These are phyloP conservation scores for Pristiophorus japonicus DNA, from an alignment of 2,113 vertebrate genomes.

Conservation along the genomic window DNA sequence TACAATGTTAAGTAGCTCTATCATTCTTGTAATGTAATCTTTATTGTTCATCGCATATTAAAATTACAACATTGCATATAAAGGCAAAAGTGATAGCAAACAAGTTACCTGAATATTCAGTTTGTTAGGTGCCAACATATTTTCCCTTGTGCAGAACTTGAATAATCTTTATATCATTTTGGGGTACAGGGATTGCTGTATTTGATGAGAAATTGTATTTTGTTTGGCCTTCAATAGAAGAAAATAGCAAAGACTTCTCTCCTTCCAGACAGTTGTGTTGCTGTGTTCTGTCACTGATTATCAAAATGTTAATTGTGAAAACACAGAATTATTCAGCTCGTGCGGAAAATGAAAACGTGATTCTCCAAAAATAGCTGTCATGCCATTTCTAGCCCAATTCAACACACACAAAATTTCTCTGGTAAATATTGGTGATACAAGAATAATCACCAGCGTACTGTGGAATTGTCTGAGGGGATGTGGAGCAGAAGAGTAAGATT, in stretches of 20 bases:
- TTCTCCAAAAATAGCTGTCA: background rate
- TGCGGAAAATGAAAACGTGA: too few relatives aligned
- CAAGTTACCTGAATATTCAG: background rate
- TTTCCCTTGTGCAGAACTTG: background rate
- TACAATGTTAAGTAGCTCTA: background rate
- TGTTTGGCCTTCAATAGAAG: background rate
- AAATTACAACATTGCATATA: background rate
- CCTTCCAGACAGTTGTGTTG: background rate
- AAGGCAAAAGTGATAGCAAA: background rate
- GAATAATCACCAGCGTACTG: background rate
- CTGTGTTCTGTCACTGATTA: background rate
- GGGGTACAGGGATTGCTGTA: background rate
- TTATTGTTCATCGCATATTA: background rate
- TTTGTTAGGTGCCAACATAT: background rate
- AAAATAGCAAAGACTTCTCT: background rate
- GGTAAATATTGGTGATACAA: too few relatives aligned
- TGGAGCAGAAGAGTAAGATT: background rate
- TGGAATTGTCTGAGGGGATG: background rate
- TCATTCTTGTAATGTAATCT: constrained; percentile 7
- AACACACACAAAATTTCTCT: background rate
- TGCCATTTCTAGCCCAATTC: background rate
- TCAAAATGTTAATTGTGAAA: background rate
- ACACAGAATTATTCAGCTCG: background rate
- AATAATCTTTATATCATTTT: background rate
- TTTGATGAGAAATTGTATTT: background rate